phyloP scores from a whole-genome alignment of 2,888 invertebrate species.

The Sarcophaga variegata region DNA sequence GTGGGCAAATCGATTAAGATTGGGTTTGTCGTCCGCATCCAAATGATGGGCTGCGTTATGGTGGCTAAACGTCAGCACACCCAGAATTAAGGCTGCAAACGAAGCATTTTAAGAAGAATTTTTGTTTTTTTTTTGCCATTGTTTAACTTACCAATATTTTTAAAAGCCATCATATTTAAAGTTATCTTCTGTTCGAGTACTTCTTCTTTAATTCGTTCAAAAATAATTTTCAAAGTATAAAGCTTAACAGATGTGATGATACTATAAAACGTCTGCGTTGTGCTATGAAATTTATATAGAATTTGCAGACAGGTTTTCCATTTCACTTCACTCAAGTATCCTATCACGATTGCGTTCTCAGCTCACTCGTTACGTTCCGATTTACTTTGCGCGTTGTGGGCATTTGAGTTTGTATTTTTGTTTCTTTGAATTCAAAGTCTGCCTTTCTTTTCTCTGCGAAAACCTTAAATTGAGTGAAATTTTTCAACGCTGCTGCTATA shows the following conservation, averaged over 20 bases:
- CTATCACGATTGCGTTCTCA: neutral
- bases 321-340: neutral
- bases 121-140: neutral
- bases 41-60: neutral
- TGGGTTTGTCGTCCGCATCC: neutral
- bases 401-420: neutral
- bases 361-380: neutral
- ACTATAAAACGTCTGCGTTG: neutral
- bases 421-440: neutral
- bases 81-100: neutral
- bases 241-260: neutral
- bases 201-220: too few species aligned
- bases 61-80: neutral
- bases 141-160: neutral
- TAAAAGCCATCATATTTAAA: slow-evolving; percentile 20
- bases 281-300: neutral
- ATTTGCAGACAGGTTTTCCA: neutral
- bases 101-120: neutral
- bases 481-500: too few species aligned
- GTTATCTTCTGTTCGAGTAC: neutral
- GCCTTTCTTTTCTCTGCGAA: too few species aligned
- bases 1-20: slow-evolving; percentile 32
- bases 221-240: neutral
- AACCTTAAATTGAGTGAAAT: too few species aligned
- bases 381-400: neutral